These are phyloP conservation scores for Regulus satrapa DNA, from an alignment of 2,113 vertebrate genomes.

Conservation along the genomic window DNA sequence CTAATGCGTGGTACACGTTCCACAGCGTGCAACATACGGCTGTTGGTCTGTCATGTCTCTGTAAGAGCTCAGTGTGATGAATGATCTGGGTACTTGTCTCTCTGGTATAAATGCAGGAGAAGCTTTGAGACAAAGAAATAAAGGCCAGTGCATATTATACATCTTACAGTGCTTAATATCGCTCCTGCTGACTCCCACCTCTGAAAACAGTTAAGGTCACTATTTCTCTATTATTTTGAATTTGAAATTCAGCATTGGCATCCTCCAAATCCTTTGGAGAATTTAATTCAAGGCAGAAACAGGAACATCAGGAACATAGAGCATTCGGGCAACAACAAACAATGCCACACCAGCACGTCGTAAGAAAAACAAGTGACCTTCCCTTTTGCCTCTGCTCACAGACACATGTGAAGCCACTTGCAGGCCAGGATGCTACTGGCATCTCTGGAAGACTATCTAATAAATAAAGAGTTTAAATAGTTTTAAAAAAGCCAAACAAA, in stretches of 20 bases:
- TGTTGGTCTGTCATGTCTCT: conserved; percentile 13
- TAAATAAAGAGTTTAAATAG: not conserved
- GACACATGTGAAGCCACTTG: not conserved
- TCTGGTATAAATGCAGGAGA: not conserved
- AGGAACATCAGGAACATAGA: not conserved
- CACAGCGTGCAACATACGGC: not conserved
- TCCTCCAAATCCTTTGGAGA: not conserved
- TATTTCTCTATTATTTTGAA: not conserved
- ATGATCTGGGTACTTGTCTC: conserved; percentile 25
- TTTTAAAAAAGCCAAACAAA: not conserved
- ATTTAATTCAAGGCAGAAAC: not conserved
- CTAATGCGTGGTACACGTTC: not conserved
- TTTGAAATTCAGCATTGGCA: not conserved
- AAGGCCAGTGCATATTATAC: not conserved
- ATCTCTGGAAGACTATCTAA: not conserved
- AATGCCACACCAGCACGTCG: not conserved
- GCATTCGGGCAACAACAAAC: not conserved
- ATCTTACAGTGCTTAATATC: not conserved
- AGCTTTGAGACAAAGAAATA: conserved; percentile 54
- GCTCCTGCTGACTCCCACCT: not conserved
- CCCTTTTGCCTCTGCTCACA: not conserved
- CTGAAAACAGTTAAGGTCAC: conserved; percentile 19
- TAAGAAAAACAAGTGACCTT: conserved; percentile 28
- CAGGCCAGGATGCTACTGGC: not conserved
- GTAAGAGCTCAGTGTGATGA: not conserved